Evolutionary conservation across 1,140 invertebrate species (phyloP).

Genomic region (Platyura marginata): DNA sequence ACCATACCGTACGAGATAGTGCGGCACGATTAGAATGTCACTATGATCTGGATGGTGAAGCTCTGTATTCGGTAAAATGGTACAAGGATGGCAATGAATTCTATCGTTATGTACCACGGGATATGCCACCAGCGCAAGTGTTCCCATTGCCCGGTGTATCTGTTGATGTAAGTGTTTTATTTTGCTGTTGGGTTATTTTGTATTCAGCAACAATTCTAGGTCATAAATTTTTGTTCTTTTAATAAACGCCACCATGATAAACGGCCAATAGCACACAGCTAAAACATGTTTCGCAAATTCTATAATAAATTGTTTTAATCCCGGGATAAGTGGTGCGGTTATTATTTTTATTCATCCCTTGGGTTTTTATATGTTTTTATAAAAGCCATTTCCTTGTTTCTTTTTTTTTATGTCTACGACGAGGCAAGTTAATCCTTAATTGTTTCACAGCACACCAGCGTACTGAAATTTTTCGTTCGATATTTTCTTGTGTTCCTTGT

Average conservation of each 20-base stretch:
- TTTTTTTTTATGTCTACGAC: neutral
- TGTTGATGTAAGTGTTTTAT: slow-evolving; percentile 35
- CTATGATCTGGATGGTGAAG: slow-evolving; percentile 43
- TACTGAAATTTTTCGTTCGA: too few species aligned
- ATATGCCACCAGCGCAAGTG: slow-evolving; percentile 39
- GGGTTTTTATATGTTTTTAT: too few species aligned
- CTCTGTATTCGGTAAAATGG: slow-evolving; percentile 64
- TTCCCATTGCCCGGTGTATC: slow-evolving; percentile 41
- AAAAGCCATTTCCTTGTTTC: neutral
- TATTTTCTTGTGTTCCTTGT: too few species aligned
- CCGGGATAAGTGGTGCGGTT: neutral
- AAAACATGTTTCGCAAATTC: neutral
- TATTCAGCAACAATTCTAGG: neutral
- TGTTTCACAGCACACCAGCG: too few species aligned
- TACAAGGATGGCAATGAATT: slow-evolving; percentile 61
- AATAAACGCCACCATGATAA: neutral
- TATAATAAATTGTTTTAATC: neutral
- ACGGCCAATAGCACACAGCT: neutral
- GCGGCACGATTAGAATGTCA: slow-evolving; percentile 37
- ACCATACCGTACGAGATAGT: slow-evolving; percentile 43
- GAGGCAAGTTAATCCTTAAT: too few species aligned
- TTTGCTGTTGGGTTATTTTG: neutral
- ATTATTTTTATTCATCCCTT: neutral
- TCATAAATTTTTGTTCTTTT: neutral
- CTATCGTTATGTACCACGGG: slow-evolving; percentile 54